Percentiles rank a stretch among this genome's conserved stretches.
These are phyloP conservation scores for Coilia nasus DNA, from an alignment of 2,797 vertebrate species.

Conservation along the genomic window DNA sequence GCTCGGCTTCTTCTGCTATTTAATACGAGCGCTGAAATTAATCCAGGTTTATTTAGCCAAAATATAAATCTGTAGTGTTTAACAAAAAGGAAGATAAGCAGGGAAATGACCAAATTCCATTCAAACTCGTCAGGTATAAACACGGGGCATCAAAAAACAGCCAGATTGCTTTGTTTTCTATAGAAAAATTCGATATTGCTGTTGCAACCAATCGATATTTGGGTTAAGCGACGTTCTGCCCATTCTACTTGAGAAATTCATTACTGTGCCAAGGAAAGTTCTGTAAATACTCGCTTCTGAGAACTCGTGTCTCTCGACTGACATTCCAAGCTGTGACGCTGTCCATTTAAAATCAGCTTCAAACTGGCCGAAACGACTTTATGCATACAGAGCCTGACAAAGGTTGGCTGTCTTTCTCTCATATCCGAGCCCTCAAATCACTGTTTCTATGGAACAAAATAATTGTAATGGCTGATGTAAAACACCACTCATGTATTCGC, in stretches of 20 bases:
- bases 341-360: not conserved
- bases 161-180: not conserved
- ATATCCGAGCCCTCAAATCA: not conserved
- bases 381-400: not conserved
- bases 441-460: not conserved
- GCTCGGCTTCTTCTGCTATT: not conserved
- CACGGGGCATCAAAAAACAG: not conserved
- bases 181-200: not conserved
- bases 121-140: not conserved
- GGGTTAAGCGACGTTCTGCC: not conserved
- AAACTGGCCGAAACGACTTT: not conserved
- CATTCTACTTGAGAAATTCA: conserved; percentile 10
- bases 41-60: not conserved
- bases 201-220: not conserved
- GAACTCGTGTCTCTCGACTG: conserved; percentile 26
- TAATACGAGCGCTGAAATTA: not conserved
- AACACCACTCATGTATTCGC: not conserved
- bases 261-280: conserved; percentile 36
- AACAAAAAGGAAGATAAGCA: not conserved
- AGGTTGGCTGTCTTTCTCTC: not conserved
- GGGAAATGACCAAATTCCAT: not conserved
- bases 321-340: conserved; percentile 22
- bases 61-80: conserved; percentile 32
- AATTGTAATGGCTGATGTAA: not conserved
- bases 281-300: conserved; percentile 26